Conservation (phyloP, 2,888 invertebrate species). For the Chrysodeixis includens region DNA sequence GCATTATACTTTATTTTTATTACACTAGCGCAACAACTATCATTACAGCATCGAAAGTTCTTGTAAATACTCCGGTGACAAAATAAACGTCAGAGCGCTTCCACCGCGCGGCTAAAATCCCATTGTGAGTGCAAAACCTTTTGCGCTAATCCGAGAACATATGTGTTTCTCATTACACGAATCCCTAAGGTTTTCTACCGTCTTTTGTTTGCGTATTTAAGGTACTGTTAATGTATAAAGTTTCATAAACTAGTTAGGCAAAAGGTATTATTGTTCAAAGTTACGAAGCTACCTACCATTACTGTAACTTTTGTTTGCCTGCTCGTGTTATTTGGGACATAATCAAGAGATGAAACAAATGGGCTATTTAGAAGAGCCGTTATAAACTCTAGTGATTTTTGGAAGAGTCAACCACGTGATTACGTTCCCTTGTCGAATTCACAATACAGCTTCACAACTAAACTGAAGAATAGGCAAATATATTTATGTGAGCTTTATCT, state of each 20-base stretch:
- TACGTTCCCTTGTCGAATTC: too few species aligned
- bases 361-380: not conserved
- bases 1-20: too few species aligned
- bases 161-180: not conserved
- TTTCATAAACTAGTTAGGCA: constrained; percentile 24
- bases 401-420: too few species aligned
- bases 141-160: not conserved
- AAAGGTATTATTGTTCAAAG: constrained; percentile 27
- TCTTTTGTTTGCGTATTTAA: not conserved
- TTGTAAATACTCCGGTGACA: too few species aligned
- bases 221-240: constrained; percentile 20
- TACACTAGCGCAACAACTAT: too few species aligned
- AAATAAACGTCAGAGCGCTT: too few species aligned
- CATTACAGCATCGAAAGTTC: too few species aligned
- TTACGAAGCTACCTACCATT: constrained; percentile 28
- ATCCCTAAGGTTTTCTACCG: not conserved
- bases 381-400: not conserved
- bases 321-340: constrained; percentile 17
- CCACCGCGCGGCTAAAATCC: too few species aligned
- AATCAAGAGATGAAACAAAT: not conserved
- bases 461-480: too few species aligned
- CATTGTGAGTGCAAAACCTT: too few species aligned
- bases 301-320: constrained; percentile 16
- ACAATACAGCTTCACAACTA: too few species aligned
- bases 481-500: too few species aligned